Base-by-base conservation (phyloP, 1,140 invertebrate genomes). In the Sipha flava region DNA sequence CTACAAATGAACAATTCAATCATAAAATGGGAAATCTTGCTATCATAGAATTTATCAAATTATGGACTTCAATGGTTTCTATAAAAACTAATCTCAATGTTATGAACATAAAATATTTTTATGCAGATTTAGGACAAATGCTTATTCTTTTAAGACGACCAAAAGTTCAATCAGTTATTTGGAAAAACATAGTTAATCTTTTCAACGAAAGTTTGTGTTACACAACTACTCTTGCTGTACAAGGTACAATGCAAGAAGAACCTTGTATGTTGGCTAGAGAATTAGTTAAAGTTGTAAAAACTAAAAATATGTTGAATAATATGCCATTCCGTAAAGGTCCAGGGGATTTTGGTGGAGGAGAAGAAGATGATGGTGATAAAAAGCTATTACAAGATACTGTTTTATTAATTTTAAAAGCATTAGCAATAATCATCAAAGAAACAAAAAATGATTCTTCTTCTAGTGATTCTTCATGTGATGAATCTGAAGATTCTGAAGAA, bases 61-160 rank as follows among this genome's bases (percentile, higher is more conserved):
- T 95, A 12, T 95, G 94, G 94, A 93, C 95, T 84, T 92, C 92
- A 81, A 93, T 94, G n/a, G 95, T 96, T 84, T 95, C 93, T 59
- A 93, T 95, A 0, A 94, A 94, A 86, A 93, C 94, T 16, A 95
- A 95, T 87, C 87, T 96, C 29, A 95, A 93, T 26, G 91, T 95
- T 14, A 91, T 94, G 79, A 93, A 95, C 84, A 95, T 93, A 3
- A 93, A 95, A 83, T 91, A 93, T 5, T 96, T 95, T 85, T 95
- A 95, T 85, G 91, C 92, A 23, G 90, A 95, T 83, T 86, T 95
- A 80, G 92, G 52, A 18, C 73, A 94, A 82, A 89, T 90, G 82
- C 92, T 95, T 85, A 92, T 95, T 29, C 87, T 90, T 70, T 87
- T 94, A 59, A 85, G 95, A 40, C 90, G 89, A 84, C 88, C 88